A percentile compares a stretch with the other conserved stretches of the same genome.
Evolutionary conservation across 2,888 invertebrate genomes (phyloP).

Genomic region (Synergus laeviventris): DNA sequence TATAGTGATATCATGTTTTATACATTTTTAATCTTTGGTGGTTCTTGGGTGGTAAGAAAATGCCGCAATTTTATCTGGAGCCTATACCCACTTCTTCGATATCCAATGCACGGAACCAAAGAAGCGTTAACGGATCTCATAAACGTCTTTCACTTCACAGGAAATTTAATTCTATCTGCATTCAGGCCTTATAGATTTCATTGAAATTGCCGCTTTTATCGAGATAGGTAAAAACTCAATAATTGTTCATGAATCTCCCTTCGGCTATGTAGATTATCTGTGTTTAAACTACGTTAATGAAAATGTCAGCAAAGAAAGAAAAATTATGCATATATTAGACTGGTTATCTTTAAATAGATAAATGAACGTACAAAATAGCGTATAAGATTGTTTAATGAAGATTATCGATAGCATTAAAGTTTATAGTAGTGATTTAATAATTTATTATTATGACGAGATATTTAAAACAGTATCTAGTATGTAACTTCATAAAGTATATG

Average conservation of each 20-base stretch:
- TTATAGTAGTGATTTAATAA: not conserved
- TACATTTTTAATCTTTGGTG: not conserved
- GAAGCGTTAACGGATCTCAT: slow-evolving; percentile 23
- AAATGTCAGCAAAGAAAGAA: not conserved
- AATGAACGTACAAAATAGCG: not conserved
- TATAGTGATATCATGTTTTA: not conserved
- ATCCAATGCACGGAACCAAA: not conserved
- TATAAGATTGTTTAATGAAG: not conserved
- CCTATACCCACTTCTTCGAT: slow-evolving; percentile 1
- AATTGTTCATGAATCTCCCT: slow-evolving; percentile 14
- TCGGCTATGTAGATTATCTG: not conserved
- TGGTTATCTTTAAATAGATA: not conserved
- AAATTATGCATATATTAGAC: not conserved
- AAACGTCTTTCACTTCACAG: slow-evolving; percentile 19
- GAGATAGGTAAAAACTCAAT: not conserved
- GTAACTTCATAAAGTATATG: slow-evolving; percentile 24
- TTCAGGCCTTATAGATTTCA: not conserved
- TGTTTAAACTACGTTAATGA: not conserved
- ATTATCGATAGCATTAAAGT: not conserved
- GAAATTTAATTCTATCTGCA: slow-evolving; percentile 25
- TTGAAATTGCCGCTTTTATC: not conserved
- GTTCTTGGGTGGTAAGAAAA: slow-evolving; percentile 17
- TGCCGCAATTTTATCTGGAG: slow-evolving; percentile 2
- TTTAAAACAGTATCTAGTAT: slow-evolving; percentile 10
- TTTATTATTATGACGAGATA: slow-evolving; percentile 16